These are phyloP conservation scores for Speoplatyrhinus poulsoni DNA, from an alignment of 2,113 vertebrate genomes.

Conservation along the genomic window DNA sequence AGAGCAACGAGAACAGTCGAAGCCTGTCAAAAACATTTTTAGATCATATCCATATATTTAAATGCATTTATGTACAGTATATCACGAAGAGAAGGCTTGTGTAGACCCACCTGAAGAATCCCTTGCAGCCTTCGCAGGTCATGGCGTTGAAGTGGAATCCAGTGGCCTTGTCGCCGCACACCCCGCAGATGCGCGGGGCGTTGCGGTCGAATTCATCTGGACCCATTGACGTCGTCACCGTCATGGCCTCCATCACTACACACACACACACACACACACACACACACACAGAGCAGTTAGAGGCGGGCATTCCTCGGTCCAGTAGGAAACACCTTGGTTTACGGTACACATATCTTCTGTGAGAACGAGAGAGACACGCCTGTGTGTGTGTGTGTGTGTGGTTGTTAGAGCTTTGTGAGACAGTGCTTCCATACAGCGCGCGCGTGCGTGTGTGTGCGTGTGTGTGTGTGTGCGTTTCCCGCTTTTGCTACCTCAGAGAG, in stretches of 20 bases:
- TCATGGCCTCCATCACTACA: conserved; percentile 81
- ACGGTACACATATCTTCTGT: too few species aligned
- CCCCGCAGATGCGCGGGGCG: conserved; percentile 88
- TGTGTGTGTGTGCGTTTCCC: conserved; percentile 5
- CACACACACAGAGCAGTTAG: background rate
- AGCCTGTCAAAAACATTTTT: too few species aligned
- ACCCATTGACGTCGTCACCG: conserved; percentile 82
- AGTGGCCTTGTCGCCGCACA: conserved; percentile 93
- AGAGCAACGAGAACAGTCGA: too few species aligned
- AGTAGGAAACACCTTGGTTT: background rate
- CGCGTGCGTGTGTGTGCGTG: conserved; percentile 9
- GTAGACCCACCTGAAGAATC: conserved; percentile 89
- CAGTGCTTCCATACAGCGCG: background rate
- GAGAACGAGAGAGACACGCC: background rate
- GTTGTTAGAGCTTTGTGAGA: background rate
- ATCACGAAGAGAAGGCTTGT: background rate
- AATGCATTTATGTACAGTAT: background rate
- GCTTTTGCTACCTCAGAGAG: too few species aligned
- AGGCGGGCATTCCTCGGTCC: background rate
- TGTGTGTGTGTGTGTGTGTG: conserved; percentile 7
- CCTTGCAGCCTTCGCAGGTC: conserved; percentile 98
- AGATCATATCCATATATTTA: too few species aligned
- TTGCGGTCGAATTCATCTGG: conserved; percentile 84
- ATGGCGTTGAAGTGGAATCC: conserved; percentile 98
- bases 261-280: too few species aligned